These are phyloP conservation scores for Carpatolechia fugitivella DNA, from an alignment of 2,888 invertebrate genomes.

Conservation along the genomic window DNA sequence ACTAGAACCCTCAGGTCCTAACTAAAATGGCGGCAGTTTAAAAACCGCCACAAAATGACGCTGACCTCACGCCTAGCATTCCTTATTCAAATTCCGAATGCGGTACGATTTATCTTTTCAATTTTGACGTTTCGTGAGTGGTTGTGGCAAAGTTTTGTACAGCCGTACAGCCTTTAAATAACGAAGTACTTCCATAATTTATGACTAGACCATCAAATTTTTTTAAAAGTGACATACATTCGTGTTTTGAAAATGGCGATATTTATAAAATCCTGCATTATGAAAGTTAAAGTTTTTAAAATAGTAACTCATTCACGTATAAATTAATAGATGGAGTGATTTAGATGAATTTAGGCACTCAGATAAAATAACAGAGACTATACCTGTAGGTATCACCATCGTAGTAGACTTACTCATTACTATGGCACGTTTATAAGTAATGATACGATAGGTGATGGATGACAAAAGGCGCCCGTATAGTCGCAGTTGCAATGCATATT, in stretches of 20 bases:
- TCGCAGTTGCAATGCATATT: neutral
- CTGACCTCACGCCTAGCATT: slow-evolving; percentile 31
- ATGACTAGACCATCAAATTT: neutral
- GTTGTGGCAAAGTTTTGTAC: slow-evolving; percentile 6
- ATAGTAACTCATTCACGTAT: too few relatives aligned
- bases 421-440: too few relatives aligned
- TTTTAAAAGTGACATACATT: neutral
- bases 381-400: too few relatives aligned
- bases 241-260: too few relatives aligned
- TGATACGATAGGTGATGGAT: too few relatives aligned
- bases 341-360: too few relatives aligned
- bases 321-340: too few relatives aligned
- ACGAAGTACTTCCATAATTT: slow-evolving; percentile 2
- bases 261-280: too few relatives aligned
- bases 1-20: slow-evolving; percentile 20
- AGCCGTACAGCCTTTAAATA: slow-evolving; percentile 3
- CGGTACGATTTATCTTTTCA: slow-evolving; percentile 28
- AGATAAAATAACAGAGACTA: too few relatives aligned
- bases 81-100: slow-evolving; percentile 30
- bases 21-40: slow-evolving; percentile 20
- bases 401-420: too few relatives aligned
- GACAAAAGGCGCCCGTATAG: neutral
- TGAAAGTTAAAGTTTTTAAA: too few relatives aligned
- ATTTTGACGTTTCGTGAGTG: slow-evolving; percentile 25
- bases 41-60: slow-evolving; percentile 27